Evolutionary conservation across 1,140 invertebrate species (phyloP), one percentile per base, ranked within the genome.

Genomic region (Pristionchus pacificus): DNA sequence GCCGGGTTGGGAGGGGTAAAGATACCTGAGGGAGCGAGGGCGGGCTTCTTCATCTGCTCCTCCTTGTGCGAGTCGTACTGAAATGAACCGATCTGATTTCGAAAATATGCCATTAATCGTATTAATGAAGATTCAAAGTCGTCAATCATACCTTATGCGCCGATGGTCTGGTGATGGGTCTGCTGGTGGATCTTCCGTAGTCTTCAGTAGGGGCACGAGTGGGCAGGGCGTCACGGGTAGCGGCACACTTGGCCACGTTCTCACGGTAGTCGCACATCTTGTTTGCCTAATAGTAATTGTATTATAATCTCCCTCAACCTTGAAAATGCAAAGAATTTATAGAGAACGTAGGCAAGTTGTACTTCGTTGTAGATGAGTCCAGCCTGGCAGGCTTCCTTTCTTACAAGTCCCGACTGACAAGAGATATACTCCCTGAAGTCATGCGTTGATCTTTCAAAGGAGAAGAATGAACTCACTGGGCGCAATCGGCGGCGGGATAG

Each of bases 361-460:
- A 49, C 38, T 19, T 49, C 15, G 67, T 69, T 69, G 67, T 69
- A 69, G 58, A 60, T 66, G 61, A 69, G 67, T 30, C 67, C 67
- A 19, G 61, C 25, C 58, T 27, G 24, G 28, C 67, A 69, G 6
- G 14, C 28, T 58, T 69, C 58, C 19, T 29, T 10, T 15, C 24
- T 28, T 6, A 13, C 30, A 19, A 15, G 3, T n/a, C 59, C 58
- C n/a, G 58, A 27, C 25, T 64, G 27, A 49, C 27, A 61, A 15
- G 10, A 30, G 60, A 30, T 10, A 30, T 61, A 61, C 15, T 13
- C 25, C 10, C 60, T 61, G 60, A 24, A 27, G 24, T 6, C 6
- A 60, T 3, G 6, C 29, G 13, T 10, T 27, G 24, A 60, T 27
- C 24, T 13, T 13, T 30, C 3, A 13, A 60, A 6, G 6, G 29